These are phyloP conservation scores for Marasmarcha lunaedactyla DNA, from an alignment of 2,888 invertebrate species.

Conservation along the genomic window DNA sequence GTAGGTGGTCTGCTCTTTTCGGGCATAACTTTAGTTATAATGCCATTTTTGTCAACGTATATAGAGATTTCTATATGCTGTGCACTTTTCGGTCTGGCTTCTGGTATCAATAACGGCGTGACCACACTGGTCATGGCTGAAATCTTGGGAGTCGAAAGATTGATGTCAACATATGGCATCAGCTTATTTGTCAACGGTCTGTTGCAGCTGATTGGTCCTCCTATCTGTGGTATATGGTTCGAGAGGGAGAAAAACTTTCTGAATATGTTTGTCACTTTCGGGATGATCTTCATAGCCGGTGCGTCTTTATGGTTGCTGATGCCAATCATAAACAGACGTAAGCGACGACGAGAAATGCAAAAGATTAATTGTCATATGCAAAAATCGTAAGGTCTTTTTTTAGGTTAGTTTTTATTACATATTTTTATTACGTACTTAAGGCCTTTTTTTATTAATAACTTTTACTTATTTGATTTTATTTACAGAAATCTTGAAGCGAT, in stretches of 20 bases:
- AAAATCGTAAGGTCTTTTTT: too few species aligned
- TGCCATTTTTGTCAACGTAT: constrained; percentile 78
- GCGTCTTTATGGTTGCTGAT: constrained; percentile 81
- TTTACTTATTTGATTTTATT: too few species aligned
- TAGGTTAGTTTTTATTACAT: too few species aligned
- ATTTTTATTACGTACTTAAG: too few species aligned
- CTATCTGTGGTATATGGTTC: constrained; percentile 81
- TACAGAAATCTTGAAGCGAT: too few species aligned
- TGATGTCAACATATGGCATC: constrained; percentile 88
- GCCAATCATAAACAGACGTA: constrained; percentile 74
- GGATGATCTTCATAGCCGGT: constrained; percentile 79
- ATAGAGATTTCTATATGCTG: constrained; percentile 75
- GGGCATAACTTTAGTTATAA: constrained; percentile 77
- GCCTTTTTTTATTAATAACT: too few species aligned
- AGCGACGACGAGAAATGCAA: constrained; percentile 23
- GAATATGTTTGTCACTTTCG: constrained; percentile 80
- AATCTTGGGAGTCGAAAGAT: constrained; percentile 83
- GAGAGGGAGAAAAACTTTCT: constrained; percentile 74
- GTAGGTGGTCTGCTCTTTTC: constrained; percentile 83
- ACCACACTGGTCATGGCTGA: constrained; percentile 91
- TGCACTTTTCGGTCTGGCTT: constrained; percentile 82
- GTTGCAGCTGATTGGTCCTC: constrained; percentile 83
- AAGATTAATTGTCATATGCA: constrained; percentile 1
- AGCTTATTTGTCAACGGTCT: constrained; percentile 88
- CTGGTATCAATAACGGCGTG: constrained; percentile 86